A percentile compares a stretch with the other conserved stretches of the same genome.
Conservation (phyloP, 2,113 vertebrate genomes). For the Osmerus mordax region DNA sequence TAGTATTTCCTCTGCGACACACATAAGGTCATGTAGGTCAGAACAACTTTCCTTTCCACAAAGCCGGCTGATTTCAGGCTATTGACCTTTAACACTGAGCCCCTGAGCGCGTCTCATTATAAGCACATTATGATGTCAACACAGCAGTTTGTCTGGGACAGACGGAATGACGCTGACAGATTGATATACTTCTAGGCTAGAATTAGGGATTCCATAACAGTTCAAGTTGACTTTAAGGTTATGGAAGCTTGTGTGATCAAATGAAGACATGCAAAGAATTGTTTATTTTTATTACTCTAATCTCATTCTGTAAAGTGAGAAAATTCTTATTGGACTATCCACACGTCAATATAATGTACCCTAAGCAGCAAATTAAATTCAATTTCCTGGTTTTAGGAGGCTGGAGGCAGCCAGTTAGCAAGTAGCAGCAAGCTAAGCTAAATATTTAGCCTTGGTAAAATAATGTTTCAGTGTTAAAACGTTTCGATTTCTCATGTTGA, state of each 20-base stretch:
- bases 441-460: conserved; percentile 8
- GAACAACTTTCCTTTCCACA: conserved; percentile 56
- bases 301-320: no score
- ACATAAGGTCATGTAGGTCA: conserved; percentile 56
- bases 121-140: conserved; percentile 36
- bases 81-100: conserved; percentile 58
- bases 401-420: conserved; percentile 65
- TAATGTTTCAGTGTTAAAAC: no score
- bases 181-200: no score
- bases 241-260: not conserved
- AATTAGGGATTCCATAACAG: not conserved
- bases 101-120: conserved; percentile 25
- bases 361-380: conserved; percentile 5
- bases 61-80: conserved; percentile 59
- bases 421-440: conserved; percentile 60
- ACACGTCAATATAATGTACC: no score
- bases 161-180: no score
- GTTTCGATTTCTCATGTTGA: no score
- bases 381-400: conserved; percentile 55
- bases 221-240: not conserved
- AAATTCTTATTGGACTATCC: no score
- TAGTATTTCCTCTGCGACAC: conserved; percentile 17
- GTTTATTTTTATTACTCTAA: no score
- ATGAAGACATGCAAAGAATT: no score
- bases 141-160: conserved; percentile 8